Percentiles rank a stretch among this genome's conserved stretches.
Conservation (phyloP, 2,797 vertebrate species). For the Psittacula echo region DNA sequence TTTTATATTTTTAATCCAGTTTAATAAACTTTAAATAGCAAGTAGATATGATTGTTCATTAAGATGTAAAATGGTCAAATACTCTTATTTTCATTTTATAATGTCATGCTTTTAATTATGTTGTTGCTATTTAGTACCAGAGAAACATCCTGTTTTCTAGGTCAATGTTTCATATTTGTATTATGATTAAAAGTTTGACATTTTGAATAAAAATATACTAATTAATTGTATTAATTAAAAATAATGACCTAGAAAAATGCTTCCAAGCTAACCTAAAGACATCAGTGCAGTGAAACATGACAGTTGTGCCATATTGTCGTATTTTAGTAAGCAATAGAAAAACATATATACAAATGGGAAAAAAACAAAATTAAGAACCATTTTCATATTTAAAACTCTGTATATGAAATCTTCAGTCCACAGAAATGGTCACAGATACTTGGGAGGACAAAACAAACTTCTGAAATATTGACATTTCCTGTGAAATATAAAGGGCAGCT, state of each 20-base stretch:
- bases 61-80: slow-evolving; percentile 51
- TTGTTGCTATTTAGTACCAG: slow-evolving; percentile 39
- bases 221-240: slow-evolving; percentile 65
- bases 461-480: slow-evolving; percentile 47
- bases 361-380: neutral
- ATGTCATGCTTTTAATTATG: slow-evolving; percentile 47
- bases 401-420: neutral
- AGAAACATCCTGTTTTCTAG: slow-evolving; percentile 42
- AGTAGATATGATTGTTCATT: slow-evolving; percentile 34
- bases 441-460: slow-evolving; percentile 30
- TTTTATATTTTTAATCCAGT: slow-evolving; percentile 21
- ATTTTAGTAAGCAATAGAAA: neutral
- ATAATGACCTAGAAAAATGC: slow-evolving; percentile 59
- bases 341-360: neutral
- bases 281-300: neutral
- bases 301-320: slow-evolving; percentile 22
- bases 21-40: slow-evolving; percentile 37
- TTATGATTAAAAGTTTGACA: slow-evolving; percentile 58
- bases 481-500: slow-evolving; percentile 49
- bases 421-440: neutral
- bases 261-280: slow-evolving; percentile 35
- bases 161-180: slow-evolving; percentile 42
- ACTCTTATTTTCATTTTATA: slow-evolving; percentile 51
- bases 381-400: neutral
- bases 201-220: slow-evolving; percentile 61